Conservation (phyloP, 2,797 vertebrate species). For the Epinephelus malabaricus region DNA sequence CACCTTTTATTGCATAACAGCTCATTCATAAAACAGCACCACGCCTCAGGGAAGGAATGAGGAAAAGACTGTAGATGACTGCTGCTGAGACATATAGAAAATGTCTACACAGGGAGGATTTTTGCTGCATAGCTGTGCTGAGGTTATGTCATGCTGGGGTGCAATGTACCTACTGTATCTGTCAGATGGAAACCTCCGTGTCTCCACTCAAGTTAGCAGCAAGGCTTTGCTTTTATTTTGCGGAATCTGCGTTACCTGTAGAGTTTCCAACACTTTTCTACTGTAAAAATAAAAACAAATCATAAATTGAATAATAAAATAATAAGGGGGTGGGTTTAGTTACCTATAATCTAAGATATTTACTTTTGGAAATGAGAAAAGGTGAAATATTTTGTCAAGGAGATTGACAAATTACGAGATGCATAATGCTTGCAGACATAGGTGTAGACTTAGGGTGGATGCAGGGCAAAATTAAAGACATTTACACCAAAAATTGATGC, state of each 20-base stretch:
- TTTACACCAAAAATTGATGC: too few relatives aligned
- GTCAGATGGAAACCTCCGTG: constrained; percentile 11
- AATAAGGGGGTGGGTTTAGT: too few relatives aligned
- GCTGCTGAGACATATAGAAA: constrained; percentile 63
- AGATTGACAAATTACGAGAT: too few relatives aligned
- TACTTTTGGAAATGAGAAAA: neutral
- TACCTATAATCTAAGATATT: too few relatives aligned
- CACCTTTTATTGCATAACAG: constrained; percentile 77
- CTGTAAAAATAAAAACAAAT: neutral
- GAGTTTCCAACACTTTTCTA: neutral
- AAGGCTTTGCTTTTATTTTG: neutral
- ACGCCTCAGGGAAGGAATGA: constrained; percentile 64
- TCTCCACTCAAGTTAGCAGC: neutral
- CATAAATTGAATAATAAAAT: too few relatives aligned
- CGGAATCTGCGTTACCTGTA: neutral
- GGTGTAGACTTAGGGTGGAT: too few relatives aligned
- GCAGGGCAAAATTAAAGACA: too few relatives aligned
- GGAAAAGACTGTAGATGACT: constrained; percentile 41
- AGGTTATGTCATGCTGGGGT: constrained; percentile 29
- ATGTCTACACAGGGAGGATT: constrained; percentile 50
- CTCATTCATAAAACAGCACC: constrained; percentile 84
- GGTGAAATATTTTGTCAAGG: too few relatives aligned
- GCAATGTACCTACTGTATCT: constrained; percentile 44
- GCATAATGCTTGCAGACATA: too few relatives aligned
- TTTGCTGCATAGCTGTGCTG: constrained; percentile 61